Conservation (phyloP, 53 echinoderm and acorn worm species). For the Echinarachnius parma region DNA sequence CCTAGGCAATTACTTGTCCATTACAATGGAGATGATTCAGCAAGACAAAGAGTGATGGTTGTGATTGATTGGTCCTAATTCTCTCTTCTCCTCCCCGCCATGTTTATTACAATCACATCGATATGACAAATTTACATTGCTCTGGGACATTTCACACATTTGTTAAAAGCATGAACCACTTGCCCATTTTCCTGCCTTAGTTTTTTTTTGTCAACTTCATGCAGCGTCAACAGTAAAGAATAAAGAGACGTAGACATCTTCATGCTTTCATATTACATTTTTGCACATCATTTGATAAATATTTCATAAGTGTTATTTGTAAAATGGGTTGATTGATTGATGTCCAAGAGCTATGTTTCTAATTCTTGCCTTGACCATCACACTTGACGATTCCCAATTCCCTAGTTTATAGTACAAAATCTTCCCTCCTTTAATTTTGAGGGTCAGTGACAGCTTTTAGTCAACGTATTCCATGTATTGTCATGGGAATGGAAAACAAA, state of each 20-base stretch:
- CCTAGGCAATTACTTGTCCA: slow-evolving; percentile 8
- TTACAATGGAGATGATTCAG: slow-evolving; percentile 1
- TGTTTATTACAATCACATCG: background rate
- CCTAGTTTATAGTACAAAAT: no score
- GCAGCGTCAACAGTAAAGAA: slow-evolving; percentile 18
- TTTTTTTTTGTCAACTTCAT: background rate
- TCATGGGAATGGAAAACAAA: no score
- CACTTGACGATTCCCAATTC: no score
- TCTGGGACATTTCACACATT: no score
- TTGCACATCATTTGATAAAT: no score
- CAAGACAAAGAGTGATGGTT: slow-evolving; percentile 28
- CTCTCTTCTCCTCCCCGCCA: slow-evolving; percentile 1
- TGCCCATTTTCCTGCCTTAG: background rate
- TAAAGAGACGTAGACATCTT: no score
- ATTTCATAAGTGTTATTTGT: no score
- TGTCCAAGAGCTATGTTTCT: slow-evolving; percentile 8
- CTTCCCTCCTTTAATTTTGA: no score
- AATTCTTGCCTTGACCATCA: no score
- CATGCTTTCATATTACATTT: no score
- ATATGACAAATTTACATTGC: background rate
- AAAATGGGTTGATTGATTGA: slow-evolving; percentile 39
- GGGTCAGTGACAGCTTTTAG: no score
- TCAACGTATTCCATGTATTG: no score
- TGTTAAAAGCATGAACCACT: slow-evolving; percentile 17
- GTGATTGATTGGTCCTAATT: slow-evolving; percentile 15